Percentiles rank a stretch among this genome's conserved stretches.
Evolutionary conservation across 2,888 invertebrate species (phyloP).

Genomic region (Serrognathus titanus): DNA sequence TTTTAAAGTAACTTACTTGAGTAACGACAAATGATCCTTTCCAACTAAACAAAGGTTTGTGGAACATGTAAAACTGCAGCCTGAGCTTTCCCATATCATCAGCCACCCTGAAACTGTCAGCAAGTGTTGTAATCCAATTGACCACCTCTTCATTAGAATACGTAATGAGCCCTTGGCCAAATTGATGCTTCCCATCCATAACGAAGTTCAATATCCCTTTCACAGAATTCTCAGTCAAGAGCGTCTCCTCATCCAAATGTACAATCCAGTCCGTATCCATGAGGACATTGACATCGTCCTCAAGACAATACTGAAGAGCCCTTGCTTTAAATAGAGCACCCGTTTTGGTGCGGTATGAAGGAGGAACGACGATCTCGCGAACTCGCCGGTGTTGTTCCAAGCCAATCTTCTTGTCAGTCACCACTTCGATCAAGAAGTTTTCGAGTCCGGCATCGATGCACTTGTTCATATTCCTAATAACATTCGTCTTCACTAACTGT

Average conservation of each 20-base stretch:
- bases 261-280: constrained; percentile 93
- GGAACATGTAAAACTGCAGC: constrained; percentile 88
- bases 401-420: constrained; percentile 83
- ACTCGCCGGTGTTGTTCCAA: constrained; percentile 76
- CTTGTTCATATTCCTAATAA: constrained; percentile 79
- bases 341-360: constrained; percentile 80
- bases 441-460: constrained; percentile 88
- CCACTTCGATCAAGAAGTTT: constrained; percentile 94
- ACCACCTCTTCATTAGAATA: constrained; percentile 96
- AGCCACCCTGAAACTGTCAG: constrained; percentile 92
- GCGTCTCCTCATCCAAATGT: constrained; percentile 95
- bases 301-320: constrained; percentile 92
- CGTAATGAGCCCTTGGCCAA: constrained; percentile 93
- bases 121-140: constrained; percentile 94
- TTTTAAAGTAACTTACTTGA: constrained; percentile 59
- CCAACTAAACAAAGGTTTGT: constrained; percentile 95
- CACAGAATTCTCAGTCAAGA: constrained; percentile 88
- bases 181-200: constrained; percentile 88
- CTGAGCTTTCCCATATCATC: constrained; percentile 97
- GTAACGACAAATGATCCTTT: constrained; percentile 98
- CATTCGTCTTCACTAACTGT: constrained; percentile 83
- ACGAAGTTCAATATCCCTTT: constrained; percentile 92
- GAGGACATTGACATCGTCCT: constrained; percentile 81
- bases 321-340: constrained; percentile 93
- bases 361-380: constrained; percentile 85